Conservation (phyloP, 64 coral and sea anemone genomes). For the Pocillopora verrucosa region DNA sequence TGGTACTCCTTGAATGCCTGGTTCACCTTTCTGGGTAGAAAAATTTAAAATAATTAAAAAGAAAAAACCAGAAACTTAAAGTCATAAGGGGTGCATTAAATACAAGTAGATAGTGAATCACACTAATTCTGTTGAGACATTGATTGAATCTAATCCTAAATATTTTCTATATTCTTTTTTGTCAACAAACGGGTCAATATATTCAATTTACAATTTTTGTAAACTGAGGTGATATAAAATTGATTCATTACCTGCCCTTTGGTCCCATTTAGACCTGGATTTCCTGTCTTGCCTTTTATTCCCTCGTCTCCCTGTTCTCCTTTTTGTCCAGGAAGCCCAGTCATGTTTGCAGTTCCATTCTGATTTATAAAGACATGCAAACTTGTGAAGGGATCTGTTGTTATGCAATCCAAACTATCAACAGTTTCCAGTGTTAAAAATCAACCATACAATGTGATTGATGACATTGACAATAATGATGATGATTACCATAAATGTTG, state of each 20-base stretch:
- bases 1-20: not conserved
- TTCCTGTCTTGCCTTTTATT: not conserved
- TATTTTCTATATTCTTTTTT: too few relatives aligned
- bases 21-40: not conserved
- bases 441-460: too few relatives aligned
- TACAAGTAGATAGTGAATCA: too few relatives aligned
- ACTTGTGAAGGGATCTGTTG: not conserved
- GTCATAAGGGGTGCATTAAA: too few relatives aligned
- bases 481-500: conserved; percentile 6
- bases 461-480: too few relatives aligned
- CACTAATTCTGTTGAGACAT: too few relatives aligned
- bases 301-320: conserved; percentile 33
- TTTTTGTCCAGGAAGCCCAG: conserved; percentile 33
- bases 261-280: conserved; percentile 1
- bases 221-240: not conserved
- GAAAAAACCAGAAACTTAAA: too few relatives aligned
- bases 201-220: too few relatives aligned
- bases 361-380: not conserved
- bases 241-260: not conserved
- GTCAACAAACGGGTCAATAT: too few relatives aligned
- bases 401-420: too few relatives aligned
- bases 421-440: too few relatives aligned
- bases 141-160: too few relatives aligned
- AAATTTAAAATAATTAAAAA: not conserved
- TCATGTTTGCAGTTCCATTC: conserved; percentile 44